Evolutionary conservation across 2,888 invertebrate species (phyloP), one percentile per base, ranked within the genome.

Genomic region (Xestia rhomboidea): DNA sequence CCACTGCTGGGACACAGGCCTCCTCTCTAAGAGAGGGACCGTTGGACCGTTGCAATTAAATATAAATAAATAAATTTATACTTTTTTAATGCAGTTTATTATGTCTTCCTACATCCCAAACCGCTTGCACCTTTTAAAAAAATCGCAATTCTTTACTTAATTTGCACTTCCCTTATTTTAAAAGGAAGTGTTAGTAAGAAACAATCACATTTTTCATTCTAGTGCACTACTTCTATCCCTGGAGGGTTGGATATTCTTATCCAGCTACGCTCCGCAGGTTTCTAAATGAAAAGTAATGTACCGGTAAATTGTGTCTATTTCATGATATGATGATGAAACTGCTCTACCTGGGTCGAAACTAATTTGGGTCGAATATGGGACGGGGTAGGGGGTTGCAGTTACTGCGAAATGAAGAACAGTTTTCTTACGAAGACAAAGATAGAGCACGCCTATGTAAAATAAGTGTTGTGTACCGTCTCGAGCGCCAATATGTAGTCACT

Each of bases 251-350:
- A 64, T 41, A 13, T 34, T 34, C 34, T 34, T 34, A 44, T 30
- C 18, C 21, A 44, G 24, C 38, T 21, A n/a, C n/a, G 30, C 71
- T 76, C 27, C 27, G 54, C 67, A 82, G 51, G 81, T 62, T 70
- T 34, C 67, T 49, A 62, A 76, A 81, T 27, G 51, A 21, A 21
- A 46, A 15, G 38, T 54, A 76, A 82, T 82, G 66, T 76, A 77
- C 67, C 70, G 67, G 51, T 54, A 80, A 80, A 82, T 80, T 80
- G 83, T 67, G 57, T 80, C 64, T 82, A 51, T 38, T 64, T 11
- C 18, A 68, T 18, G 63, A 67, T 76, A 69, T 44, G 77, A 66
- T 8, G 66, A n/a, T 69, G 18, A 76, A 74, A 60, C 66, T 64
- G 77, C 30, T 82, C 51, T 11, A 38, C 77, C 66, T 69, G 0